Evolutionary conservation across 2,113 vertebrate genomes (phyloP).

Genomic region (Trochalopteron elliotii): DNA sequence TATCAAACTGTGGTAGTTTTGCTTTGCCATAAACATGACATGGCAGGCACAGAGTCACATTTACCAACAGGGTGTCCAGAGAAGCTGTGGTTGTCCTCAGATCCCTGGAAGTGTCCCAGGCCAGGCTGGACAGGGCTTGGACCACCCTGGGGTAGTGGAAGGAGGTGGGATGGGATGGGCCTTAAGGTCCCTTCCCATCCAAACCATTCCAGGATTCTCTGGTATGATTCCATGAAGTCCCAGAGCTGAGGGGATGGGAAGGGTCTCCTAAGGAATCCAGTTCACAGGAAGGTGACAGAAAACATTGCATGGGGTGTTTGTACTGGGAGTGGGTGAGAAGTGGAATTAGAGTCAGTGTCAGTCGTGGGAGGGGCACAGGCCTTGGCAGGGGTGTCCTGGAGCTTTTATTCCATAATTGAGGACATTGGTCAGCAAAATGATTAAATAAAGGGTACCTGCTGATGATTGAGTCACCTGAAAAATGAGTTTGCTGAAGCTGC

Average conservation of each 20-base stretch:
- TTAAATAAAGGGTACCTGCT: neutral
- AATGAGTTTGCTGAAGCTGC: neutral
- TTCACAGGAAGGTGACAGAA: neutral
- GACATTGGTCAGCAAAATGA: neutral
- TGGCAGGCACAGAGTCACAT: neutral
- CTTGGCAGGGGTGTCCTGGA: neutral
- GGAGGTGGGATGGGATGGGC: neutral
- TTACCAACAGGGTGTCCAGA: neutral
- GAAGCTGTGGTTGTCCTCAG: neutral
- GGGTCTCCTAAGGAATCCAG: neutral
- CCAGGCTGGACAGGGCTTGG: fast-evolving
- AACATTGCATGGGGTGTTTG: neutral
- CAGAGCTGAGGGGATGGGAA: neutral
- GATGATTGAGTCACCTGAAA: neutral
- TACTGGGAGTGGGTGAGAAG: neutral
- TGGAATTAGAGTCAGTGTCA: neutral
- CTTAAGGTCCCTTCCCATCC: neutral
- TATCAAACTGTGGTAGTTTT: neutral
- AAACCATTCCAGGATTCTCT: neutral
- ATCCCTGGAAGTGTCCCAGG: neutral
- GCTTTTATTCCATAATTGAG: neutral
- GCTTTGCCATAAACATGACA: neutral
- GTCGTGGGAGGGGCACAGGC: neutral
- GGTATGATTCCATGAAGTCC: neutral
- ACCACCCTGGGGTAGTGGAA: fast-evolving